Percentiles rank a stretch among this genome's conserved stretches.
These are phyloP conservation scores for Brenthis ino DNA, from an alignment of 2,888 invertebrate species.

Conservation along the genomic window DNA sequence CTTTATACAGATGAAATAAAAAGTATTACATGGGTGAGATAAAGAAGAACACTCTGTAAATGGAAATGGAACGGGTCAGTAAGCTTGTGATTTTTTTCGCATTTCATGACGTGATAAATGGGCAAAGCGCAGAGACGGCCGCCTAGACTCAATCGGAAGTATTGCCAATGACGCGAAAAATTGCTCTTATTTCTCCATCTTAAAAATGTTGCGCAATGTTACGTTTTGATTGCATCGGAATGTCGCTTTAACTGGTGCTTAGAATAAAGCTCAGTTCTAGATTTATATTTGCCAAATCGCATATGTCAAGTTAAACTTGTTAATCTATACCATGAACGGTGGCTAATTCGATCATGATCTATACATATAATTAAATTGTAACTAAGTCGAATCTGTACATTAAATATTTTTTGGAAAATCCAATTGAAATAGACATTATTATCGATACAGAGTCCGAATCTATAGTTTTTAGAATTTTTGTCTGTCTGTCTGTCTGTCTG, in stretches of 20 bases:
- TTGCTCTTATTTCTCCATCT: slow-evolving; percentile 60
- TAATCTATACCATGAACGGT: too few relatives aligned
- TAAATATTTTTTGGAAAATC: too few relatives aligned
- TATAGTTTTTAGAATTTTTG: too few relatives aligned
- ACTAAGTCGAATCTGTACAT: too few relatives aligned
- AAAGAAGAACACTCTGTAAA: slow-evolving; percentile 68
- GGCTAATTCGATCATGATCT: too few relatives aligned
- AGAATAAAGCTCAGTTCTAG: too few relatives aligned
- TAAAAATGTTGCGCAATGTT: slow-evolving; percentile 48
- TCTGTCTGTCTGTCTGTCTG: too few relatives aligned
- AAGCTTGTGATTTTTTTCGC: slow-evolving; percentile 64
- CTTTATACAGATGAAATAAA: slow-evolving; percentile 45
- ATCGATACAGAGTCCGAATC: too few relatives aligned
- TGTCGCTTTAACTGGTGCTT: neutral
- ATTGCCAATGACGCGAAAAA: slow-evolving; percentile 72
- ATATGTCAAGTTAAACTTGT: too few relatives aligned
- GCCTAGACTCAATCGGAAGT: slow-evolving; percentile 56
- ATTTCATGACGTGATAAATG: slow-evolving; percentile 74
- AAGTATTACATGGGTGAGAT: slow-evolving; percentile 66
- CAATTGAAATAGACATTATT: too few relatives aligned
- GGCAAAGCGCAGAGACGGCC: slow-evolving; percentile 48
- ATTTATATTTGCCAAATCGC: too few relatives aligned
- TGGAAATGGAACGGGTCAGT: slow-evolving; percentile 76
- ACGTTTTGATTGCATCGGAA: slow-evolving; percentile 3
- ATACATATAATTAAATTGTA: too few relatives aligned